These are phyloP conservation scores for Alligator mississippiensis DNA, from an alignment of 2,113 vertebrate species.

Conservation along the genomic window DNA sequence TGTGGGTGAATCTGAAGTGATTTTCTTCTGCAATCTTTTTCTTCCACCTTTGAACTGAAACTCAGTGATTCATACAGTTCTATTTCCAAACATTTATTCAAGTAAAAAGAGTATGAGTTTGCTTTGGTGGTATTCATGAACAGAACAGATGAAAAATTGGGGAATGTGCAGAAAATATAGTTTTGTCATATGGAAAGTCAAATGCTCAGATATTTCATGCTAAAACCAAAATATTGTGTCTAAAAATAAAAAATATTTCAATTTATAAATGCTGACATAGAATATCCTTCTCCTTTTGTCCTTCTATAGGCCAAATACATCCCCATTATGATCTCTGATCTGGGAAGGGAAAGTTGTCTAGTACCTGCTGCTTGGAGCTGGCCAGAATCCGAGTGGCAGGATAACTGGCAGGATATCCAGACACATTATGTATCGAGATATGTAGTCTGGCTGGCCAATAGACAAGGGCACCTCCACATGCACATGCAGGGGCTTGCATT, in stretches of 20 bases:
- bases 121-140: not conserved
- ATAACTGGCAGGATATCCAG: no score
- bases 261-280: not conserved
- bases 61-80: not conserved
- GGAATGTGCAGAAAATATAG: not conserved
- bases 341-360: not conserved
- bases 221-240: not conserved
- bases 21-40: not conserved
- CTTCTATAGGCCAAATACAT: accelerated
- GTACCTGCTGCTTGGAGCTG: no score
- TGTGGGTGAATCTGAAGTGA: not conserved
- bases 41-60: not conserved
- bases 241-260: not conserved
- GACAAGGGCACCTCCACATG: no score
- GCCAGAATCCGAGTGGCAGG: no score
- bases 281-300: no score
- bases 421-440: no score
- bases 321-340: accelerated
- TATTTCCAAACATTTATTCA: not conserved
- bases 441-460: no score
- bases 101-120: accelerated
- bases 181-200: not conserved
- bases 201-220: not conserved
- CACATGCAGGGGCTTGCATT: no score
- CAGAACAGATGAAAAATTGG: not conserved